Percentiles rank a stretch among this genome's conserved stretches.
These are phyloP conservation scores for Troglohyphantes excavatus DNA, from an alignment of 2,888 invertebrate genomes.

Conservation along the genomic window DNA sequence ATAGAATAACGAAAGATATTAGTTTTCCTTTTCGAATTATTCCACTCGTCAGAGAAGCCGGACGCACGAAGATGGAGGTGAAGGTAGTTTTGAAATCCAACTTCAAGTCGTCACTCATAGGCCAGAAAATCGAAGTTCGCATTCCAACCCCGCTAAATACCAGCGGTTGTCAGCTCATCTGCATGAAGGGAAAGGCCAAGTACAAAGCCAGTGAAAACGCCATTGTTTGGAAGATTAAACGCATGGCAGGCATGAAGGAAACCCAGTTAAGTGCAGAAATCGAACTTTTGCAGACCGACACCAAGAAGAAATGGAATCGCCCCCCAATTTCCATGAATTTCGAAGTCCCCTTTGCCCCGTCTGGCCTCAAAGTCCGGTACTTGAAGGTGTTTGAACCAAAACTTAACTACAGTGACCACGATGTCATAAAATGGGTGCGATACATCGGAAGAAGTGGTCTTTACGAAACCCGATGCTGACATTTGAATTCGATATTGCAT, in stretches of 20 bases:
- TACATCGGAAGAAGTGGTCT: constrained; percentile 99
- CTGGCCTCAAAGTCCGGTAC: constrained; percentile 99
- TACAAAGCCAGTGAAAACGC: constrained; percentile 99
- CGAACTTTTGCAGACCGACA: constrained; percentile 97
- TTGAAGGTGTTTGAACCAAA: constrained; percentile 99
- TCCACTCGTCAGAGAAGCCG: constrained; percentile 98
- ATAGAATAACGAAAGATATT: constrained; percentile 99
- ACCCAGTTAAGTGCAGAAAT: constrained; percentile 99
- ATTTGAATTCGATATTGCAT: constrained; percentile 66
- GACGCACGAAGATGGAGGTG: constrained; percentile 99
- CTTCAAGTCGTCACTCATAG: constrained; percentile 98
- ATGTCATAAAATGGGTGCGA: constrained; percentile 99
- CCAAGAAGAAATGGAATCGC: constrained; percentile 99
- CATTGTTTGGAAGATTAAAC: constrained; percentile 92
- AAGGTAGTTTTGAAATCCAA: constrained; percentile 99
- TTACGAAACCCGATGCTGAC: constrained; percentile 98
- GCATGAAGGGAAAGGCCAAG: constrained; percentile 99
- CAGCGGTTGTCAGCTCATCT: constrained; percentile 98
- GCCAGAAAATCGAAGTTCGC: constrained; percentile 99
- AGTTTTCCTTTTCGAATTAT: constrained; percentile 99
- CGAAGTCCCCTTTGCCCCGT: constrained; percentile 99
- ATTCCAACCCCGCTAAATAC: constrained; percentile 99
- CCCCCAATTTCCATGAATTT: constrained; percentile 99
- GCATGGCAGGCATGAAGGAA: constrained; percentile 94
- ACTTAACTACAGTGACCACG: constrained; percentile 99